Base-by-base conservation (phyloP, 1,140 invertebrate genomes). In the Eumaeus atala region DNA sequence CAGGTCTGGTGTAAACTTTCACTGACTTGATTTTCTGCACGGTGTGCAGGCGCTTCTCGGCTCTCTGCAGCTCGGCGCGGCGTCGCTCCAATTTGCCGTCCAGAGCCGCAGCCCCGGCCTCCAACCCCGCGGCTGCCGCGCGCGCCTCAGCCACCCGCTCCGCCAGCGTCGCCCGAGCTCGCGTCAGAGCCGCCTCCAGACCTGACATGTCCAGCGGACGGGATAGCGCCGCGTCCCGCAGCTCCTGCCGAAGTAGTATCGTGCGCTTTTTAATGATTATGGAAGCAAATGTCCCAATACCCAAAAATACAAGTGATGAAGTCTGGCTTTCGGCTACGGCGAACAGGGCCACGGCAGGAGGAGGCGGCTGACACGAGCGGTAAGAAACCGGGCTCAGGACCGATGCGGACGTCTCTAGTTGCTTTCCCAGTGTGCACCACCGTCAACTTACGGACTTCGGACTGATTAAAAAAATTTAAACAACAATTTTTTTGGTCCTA, bases 41-140 rank as follows among this genome's bases (percentile, higher is more conserved):
- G 0, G 97, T 96, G 72, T 95, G 92, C 37, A 99, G 85, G 52
- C 98, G 88, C 82, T 99, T 99, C 73, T 97, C 93, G 73, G 96
- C 97, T 59, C 98, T 89, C 61, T 98, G 96, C 48, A 98, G 89
- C 78, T 99, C 98, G 4, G 92, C 91, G 66, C 92, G 91, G 64
- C 96, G 93, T 47, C 97, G 93, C 74, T 98, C 96, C 59, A 99
- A 95, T 89, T 98, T 98, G 1, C 91, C 90, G 64, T 97, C 96
- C 0, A 99, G 84, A 66, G 92, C 96, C 55, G 93, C 90, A 89
- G 98, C 93, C 71, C 94, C 95, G 33, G 93, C 92, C 47, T 94
- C 92, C 10, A 97, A 93, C 84, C 93, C 96, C 64, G 94, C 93
- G 52, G 97, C 94, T 73, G 94, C 91, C 47, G 91, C 89, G 51